Evolutionary conservation across 1,140 invertebrate species (phyloP).

Genomic region (Magallana angulata): DNA sequence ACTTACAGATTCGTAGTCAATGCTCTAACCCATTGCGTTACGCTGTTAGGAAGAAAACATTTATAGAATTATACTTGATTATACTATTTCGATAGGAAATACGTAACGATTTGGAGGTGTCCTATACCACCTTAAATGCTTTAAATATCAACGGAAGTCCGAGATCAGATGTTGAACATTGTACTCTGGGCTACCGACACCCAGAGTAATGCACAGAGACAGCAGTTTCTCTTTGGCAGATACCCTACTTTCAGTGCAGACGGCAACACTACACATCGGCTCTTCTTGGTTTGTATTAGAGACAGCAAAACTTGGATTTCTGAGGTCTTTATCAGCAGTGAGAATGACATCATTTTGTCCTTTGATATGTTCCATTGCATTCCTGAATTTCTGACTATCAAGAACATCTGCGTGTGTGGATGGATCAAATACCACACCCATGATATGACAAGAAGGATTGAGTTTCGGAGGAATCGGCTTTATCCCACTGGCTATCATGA

Average conservation of each 20-base stretch:
- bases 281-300: conserved; percentile 48
- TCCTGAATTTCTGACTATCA: not conserved
- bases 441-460: conserved; percentile 41
- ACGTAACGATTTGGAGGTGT: too few relatives aligned
- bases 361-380: conserved; percentile 43
- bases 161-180: too few relatives aligned
- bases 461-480: conserved; percentile 54
- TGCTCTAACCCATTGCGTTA: too few relatives aligned
- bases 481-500: conserved; percentile 62
- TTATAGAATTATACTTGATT: too few relatives aligned
- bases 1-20: too few relatives aligned
- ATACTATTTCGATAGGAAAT: too few relatives aligned
- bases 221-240: conserved; percentile 55
- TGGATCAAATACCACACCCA: conserved; percentile 64
- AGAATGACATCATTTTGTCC: conserved; percentile 46
- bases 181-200: too few relatives aligned
- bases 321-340: conserved; percentile 52
- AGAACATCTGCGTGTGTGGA: conserved; percentile 58
- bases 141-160: too few relatives aligned
- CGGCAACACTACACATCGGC: conserved; percentile 63
- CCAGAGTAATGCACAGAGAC: conserved; percentile 37
- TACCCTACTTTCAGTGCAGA: conserved; percentile 23
- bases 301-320: not conserved
- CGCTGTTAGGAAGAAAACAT: too few relatives aligned
- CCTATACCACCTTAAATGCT: too few relatives aligned